Evolutionary conservation across 2,797 vertebrate species (phyloP), one percentile per base, ranked within the genome.

Genomic region (Lophius americanus): DNA sequence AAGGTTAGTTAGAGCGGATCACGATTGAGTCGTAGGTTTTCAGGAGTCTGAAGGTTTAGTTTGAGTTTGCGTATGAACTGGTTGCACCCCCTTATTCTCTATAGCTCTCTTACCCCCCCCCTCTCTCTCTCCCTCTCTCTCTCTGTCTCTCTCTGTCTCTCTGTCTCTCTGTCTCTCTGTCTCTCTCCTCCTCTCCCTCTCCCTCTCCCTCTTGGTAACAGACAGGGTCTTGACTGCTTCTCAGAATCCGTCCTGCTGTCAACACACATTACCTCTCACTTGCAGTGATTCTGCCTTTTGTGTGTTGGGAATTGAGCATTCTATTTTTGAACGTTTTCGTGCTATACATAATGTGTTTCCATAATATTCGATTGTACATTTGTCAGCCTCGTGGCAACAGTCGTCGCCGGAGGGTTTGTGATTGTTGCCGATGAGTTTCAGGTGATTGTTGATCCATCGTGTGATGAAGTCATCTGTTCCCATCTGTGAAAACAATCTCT

Each of bases 1-100:
- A 78, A 70, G 81, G 89, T 90, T 80, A 72, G 69, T 93, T 90
- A 83, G 62, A 55, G 68, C 73, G 75, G 75, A 73, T 76, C 86
- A 84, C 81, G 82, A 85, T 81, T 90, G 90, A 93, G 83, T 79
- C 74, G 54, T 67, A 35, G 56, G 56, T 59, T 84, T 86, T 76
- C 88, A 87, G 84, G 55, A 78, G 76, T 81, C 71, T 76, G 68
- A 60, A 67, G 70, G 66, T 74, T 71, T 66, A 52, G 65, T 23
- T 23, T 23, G 23, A 23, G 23, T 23, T 23, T 23, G 23, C 68
- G 82, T 78, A 71, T 75, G 68, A 84, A 79, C 79, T 61, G 61
- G 47, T 73, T 75, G 82, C 64, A 73, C 73, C 79, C 49, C 43
- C 39, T 43, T 49, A 1, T 44, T 3, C 37, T 35, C 51, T 60